Percentiles rank a stretch among this genome's conserved stretches.
Evolutionary conservation across 2,888 invertebrate species (phyloP).

Genomic region (Hyalella azteca): DNA sequence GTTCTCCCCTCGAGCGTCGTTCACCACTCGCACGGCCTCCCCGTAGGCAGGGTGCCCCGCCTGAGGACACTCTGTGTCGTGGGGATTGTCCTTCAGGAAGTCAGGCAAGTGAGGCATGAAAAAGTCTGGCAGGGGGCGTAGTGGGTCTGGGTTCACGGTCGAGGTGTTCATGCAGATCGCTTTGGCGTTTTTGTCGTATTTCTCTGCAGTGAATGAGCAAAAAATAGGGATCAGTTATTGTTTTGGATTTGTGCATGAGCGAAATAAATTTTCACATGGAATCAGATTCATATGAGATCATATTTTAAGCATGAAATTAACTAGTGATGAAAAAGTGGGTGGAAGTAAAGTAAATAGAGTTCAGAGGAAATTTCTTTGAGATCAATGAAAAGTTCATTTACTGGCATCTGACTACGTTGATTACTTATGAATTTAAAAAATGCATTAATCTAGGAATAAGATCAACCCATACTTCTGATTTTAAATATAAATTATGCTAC

Average conservation of each 20-base stretch:
- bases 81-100: slow-evolving; percentile 83
- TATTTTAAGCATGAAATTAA: too few relatives aligned
- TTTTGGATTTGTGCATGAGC: too few relatives aligned
- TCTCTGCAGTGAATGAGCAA: slow-evolving; percentile 2
- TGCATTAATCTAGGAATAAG: too few relatives aligned
- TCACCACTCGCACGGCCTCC: slow-evolving; percentile 42
- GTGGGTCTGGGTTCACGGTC: neutral
- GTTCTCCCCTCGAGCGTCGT: neutral
- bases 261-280: too few relatives aligned
- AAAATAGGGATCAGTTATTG: too few relatives aligned
- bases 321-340: neutral
- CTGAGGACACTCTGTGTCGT: slow-evolving; percentile 73
- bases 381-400: neutral
- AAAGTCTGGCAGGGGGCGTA: slow-evolving; percentile 69
- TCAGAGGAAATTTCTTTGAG: neutral
- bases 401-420: neutral
- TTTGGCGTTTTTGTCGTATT: neutral
- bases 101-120: slow-evolving; percentile 79
- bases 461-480: too few relatives aligned
- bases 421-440: too few relatives aligned
- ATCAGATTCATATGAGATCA: too few relatives aligned
- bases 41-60: slow-evolving; percentile 85
- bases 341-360: neutral
- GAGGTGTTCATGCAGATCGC: slow-evolving; percentile 39
- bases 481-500: too few relatives aligned